Percentiles rank a stretch among this genome's conserved stretches.
Conservation (phyloP, 2,888 invertebrate species). For the Abrostola triplasia region DNA sequence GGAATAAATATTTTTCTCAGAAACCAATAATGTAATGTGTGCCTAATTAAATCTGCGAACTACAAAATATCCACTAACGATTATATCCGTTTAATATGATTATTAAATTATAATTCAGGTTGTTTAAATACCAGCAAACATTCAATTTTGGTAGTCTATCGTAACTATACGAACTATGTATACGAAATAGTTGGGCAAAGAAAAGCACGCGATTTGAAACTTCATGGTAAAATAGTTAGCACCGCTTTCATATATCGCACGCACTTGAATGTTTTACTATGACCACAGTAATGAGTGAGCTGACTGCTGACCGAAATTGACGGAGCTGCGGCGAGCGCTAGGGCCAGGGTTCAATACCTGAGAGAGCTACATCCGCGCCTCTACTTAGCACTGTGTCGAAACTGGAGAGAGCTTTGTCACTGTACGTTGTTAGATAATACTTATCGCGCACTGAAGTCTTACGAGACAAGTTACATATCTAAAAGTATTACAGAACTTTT, state of each 20-base stretch:
- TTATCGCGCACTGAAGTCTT: slow-evolving; percentile 22
- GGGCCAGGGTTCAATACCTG: not conserved
- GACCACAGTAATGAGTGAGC: slow-evolving; percentile 6
- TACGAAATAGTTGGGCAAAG: not conserved
- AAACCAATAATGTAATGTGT: too few species aligned
- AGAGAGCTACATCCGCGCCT: slow-evolving; percentile 20
- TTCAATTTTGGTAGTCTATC: slow-evolving; percentile 22
- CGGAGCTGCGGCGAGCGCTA: slow-evolving; percentile 10
- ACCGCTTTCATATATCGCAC: slow-evolving; percentile 46
- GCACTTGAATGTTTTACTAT: slow-evolving; percentile 13
- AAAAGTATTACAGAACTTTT: slow-evolving; percentile 45
- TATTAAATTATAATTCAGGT: too few species aligned
- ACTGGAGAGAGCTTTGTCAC: slow-evolving; percentile 57
- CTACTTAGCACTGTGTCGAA: slow-evolving; percentile 45
- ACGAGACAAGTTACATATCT: slow-evolving; percentile 31
- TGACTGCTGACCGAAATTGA: slow-evolving; percentile 17
- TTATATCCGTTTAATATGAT: too few species aligned
- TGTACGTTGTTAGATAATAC: slow-evolving; percentile 51
- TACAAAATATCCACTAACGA: not conserved
- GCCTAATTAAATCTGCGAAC: not conserved
- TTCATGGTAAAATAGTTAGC: slow-evolving; percentile 24
- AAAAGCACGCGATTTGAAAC: slow-evolving; percentile 9
- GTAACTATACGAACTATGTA: not conserved
- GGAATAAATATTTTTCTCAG: slow-evolving; percentile 11
- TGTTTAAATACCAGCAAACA: not conserved